Base-by-base conservation (phyloP, 2,888 invertebrate genomes). In the Steinernema hermaphroditum region DNA sequence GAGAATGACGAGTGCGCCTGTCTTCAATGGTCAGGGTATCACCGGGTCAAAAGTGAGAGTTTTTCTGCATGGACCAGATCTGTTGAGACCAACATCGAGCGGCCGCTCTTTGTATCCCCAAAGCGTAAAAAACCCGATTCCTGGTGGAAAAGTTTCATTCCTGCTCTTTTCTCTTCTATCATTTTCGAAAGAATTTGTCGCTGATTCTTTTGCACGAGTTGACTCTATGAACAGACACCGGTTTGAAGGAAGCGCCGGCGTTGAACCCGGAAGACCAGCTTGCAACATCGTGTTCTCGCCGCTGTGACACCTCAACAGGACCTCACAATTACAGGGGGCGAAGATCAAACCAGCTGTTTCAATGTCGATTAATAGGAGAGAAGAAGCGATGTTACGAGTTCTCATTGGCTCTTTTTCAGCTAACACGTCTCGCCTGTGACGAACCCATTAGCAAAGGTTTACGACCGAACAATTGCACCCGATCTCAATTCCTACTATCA, bases 11-110 rank as follows among this genome's bases (percentile, higher is more conserved):
- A 14, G 12, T 4, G 4, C 32, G 32, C 27, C 62, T 9, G 27
- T 32, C 16, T 62, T 32, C 32, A 62, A 16, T 14, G 29, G 16
- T 62, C 62, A 29, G 29, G 32, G 6, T 16, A 27, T 24, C 62
- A 16, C 14, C 62, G 29, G 62, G 62, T 62, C 62, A 62, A 34
- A 32, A 62, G 62, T n/a, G 62, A 62, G 62, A 62, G 62, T 62
- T 62, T 62, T 62, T 62, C 32, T 32, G 16, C 27, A 32, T 62
- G 24, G 14, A 24, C 27, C 22, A 41, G 43, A 8, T n/a, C n/a
- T n/a, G n/a, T n/a, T n/a, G n/a, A n/a, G n/a, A n/a, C n/a, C n/a
- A n/a, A n/a, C n/a, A n/a, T n/a, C n/a, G n/a, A n/a, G n/a, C n/a
- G n/a, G n/a, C n/a, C 37, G 37, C 12, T 37, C 37, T 37, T 37